These are phyloP conservation scores for Cyclopterus lumpus DNA, from an alignment of 2,797 vertebrate genomes.

Conservation along the genomic window DNA sequence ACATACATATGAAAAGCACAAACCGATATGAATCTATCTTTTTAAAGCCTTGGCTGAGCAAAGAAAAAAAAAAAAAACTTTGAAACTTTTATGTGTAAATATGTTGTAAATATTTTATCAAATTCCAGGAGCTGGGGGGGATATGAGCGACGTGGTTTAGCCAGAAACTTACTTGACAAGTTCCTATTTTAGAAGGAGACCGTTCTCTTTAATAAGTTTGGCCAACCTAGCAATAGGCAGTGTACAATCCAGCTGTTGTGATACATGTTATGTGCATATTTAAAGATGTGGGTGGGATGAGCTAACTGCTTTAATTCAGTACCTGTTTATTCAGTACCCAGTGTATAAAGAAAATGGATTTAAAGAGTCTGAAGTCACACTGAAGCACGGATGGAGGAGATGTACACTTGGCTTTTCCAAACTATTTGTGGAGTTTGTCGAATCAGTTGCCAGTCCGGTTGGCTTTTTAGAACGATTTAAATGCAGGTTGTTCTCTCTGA, in stretches of 20 bases:
- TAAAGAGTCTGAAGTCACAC: neutral
- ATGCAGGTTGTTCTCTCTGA: constrained; percentile 19
- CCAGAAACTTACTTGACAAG: constrained; percentile 53
- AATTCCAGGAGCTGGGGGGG: constrained; percentile 27
- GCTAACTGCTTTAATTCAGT: constrained; percentile 53
- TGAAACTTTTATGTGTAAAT: constrained; percentile 73
- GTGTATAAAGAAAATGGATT: constrained; percentile 4
- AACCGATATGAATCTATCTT: constrained; percentile 69
- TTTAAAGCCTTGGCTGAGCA: constrained; percentile 64
- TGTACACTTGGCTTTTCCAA: constrained; percentile 9
- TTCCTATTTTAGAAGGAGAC: constrained; percentile 46
- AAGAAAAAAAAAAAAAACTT: constrained; percentile 41
- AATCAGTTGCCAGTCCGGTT: neutral
- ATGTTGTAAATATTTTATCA: constrained; percentile 73
- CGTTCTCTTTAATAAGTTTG: constrained; percentile 32
- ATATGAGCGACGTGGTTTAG: constrained; percentile 31
- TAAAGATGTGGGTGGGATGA: constrained; percentile 35
- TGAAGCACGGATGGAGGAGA: neutral
- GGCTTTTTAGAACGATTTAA: constrained; percentile 5
- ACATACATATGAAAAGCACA: constrained; percentile 70
- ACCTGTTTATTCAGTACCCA: constrained; percentile 13
- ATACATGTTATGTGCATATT: constrained; percentile 63
- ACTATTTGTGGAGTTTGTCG: neutral
- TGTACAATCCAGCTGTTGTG: constrained; percentile 77
- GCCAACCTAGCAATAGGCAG: constrained; percentile 75